Evolutionary conservation across 2,113 vertebrate species (phyloP).

Genomic region (Phyllopteryx taeniolatus): DNA sequence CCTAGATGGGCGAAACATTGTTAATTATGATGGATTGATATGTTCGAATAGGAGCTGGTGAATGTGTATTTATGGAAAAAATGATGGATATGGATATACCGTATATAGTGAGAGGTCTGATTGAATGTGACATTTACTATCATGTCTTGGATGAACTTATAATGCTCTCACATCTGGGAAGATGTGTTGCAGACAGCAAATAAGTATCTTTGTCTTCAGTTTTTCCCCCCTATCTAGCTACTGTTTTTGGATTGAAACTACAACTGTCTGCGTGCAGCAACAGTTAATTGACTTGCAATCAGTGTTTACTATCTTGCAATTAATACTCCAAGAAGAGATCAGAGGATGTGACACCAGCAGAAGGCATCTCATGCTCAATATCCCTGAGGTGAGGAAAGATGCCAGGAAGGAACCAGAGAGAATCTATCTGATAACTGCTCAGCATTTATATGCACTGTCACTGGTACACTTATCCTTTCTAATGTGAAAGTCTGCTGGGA

Average conservation of each 20-base stretch:
- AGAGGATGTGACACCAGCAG: slow-evolving; percentile 41
- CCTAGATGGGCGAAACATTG: slow-evolving; percentile 30
- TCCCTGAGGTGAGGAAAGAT: slow-evolving; percentile 54
- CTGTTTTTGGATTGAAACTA: slow-evolving; percentile 17
- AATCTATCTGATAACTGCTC: slow-evolving; percentile 54
- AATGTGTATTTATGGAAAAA: slow-evolving; percentile 26
- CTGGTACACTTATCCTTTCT: slow-evolving; percentile 92
- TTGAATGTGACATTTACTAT: slow-evolving; percentile 54
- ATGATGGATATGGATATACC: slow-evolving; percentile 32
- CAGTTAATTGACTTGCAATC: slow-evolving; percentile 62
- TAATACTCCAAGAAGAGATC: slow-evolving; percentile 55
- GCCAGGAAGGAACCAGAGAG: slow-evolving; percentile 45
- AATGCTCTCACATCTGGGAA: slow-evolving; percentile 49
- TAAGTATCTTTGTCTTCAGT: slow-evolving; percentile 14
- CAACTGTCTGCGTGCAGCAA: slow-evolving; percentile 24
- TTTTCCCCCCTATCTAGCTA: slow-evolving; percentile 6
- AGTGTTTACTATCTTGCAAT: slow-evolving; percentile 61
- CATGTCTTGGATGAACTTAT: slow-evolving; percentile 52
- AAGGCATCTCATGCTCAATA: slow-evolving; percentile 52
- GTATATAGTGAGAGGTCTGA: slow-evolving; percentile 44
- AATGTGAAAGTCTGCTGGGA: slow-evolving; percentile 91
- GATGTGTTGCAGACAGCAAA: slow-evolving; percentile 20
- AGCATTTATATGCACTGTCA: slow-evolving; percentile 74
- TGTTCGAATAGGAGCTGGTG: slow-evolving; percentile 22
- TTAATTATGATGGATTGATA: slow-evolving; percentile 45